These are phyloP conservation scores for Stylophora pistillata DNA, from an alignment of 64 coral and sea anemone genomes.

Conservation along the genomic window DNA sequence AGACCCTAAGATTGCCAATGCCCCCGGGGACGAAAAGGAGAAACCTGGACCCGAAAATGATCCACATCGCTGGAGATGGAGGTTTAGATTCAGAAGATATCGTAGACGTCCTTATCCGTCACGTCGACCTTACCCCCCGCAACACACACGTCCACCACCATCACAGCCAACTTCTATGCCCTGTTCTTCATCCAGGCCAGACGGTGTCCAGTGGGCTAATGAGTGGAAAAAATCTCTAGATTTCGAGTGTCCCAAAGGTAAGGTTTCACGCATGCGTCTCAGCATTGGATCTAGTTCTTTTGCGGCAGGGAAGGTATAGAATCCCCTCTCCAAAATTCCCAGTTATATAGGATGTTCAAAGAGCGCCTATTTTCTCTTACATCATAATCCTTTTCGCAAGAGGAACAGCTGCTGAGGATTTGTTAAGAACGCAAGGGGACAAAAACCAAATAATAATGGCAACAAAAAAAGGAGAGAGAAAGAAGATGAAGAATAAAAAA, in stretches of 20 bases:
- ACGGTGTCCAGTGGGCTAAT: background rate
- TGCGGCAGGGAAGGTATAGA: too few species aligned
- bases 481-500: too few species aligned
- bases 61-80: background rate
- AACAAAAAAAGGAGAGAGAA: too few species aligned
- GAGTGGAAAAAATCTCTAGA: background rate
- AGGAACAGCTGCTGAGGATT: too few species aligned
- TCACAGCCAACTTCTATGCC: background rate
- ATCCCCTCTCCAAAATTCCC: too few species aligned
- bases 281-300: too few species aligned
- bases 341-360: too few species aligned
- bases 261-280: background rate
- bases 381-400: too few species aligned
- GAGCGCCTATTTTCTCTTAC: too few species aligned
- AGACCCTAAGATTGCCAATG: background rate
- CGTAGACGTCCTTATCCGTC: background rate
- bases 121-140: background rate
- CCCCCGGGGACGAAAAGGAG: background rate
- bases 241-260: conserved; percentile 24
- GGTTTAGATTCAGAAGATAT: background rate
- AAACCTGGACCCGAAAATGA: background rate
- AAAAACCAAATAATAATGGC: too few species aligned
- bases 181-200: background rate
- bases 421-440: too few species aligned
- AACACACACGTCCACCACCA: background rate